Conservation (phyloP, 2,888 invertebrate genomes). For the Coelopa pilipes region DNA sequence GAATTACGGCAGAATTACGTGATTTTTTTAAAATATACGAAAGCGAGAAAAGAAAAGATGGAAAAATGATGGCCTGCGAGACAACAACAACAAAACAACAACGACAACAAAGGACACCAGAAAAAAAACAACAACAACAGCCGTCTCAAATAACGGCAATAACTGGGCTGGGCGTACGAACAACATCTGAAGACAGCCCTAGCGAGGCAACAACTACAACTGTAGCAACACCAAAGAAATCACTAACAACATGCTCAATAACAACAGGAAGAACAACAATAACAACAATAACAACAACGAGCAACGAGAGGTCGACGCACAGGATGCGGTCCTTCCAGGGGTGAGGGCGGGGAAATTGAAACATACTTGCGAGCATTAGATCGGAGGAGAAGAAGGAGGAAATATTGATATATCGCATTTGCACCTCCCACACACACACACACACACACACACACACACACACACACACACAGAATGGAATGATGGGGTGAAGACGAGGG, state of each 20-base stretch:
- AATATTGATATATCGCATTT: slow-evolving; percentile 36
- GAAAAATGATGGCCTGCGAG: slow-evolving; percentile 1
- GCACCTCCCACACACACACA: slow-evolving; percentile 26
- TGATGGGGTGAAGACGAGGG: too few species aligned
- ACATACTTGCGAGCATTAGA: slow-evolving; percentile 24
- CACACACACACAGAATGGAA: neutral
- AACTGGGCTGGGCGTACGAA: too few species aligned
- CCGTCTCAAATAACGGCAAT: too few species aligned
- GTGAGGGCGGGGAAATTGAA: slow-evolving; percentile 15
- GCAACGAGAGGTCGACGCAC: neutral
- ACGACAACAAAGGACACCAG: too few species aligned
- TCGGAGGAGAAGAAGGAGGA: neutral
- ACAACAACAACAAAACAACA: neutral
- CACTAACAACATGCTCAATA: too few species aligned
- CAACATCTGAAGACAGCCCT: too few species aligned
- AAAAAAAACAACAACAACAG: too few species aligned
- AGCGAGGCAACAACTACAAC: too few species aligned
- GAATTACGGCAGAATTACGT: slow-evolving; percentile 50
- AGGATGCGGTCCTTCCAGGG: neutral
- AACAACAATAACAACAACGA: neutral
- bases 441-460: slow-evolving; percentile 15
- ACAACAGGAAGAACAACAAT: too few species aligned
- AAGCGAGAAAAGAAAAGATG: slow-evolving; percentile 33
- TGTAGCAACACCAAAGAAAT: too few species aligned
- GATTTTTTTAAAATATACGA: slow-evolving; percentile 43